phyloP scores from a whole-genome alignment of 2,113 vertebrate genomes.

The Tricholaema leucomelas region DNA sequence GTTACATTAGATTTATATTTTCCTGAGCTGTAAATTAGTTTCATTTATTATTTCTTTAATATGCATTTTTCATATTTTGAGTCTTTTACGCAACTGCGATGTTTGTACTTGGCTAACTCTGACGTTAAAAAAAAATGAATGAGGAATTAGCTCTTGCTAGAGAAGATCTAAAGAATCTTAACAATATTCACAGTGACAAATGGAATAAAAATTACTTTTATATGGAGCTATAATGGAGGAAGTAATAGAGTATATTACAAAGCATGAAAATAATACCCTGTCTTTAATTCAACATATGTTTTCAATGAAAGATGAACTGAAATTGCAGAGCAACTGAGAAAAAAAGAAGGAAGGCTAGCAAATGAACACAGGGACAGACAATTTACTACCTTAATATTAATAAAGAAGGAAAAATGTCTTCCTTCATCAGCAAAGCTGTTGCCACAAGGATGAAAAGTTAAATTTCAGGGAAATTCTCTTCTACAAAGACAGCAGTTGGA shows the following conservation, averaged over 20 bases:
- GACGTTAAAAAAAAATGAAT: neutral
- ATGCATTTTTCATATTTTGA: neutral
- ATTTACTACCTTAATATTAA: constrained; percentile 20
- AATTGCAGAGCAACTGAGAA: neutral
- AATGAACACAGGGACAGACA: constrained; percentile 12
- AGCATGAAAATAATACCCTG: constrained; percentile 13
- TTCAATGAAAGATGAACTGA: constrained; percentile 38
- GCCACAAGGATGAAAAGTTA: neutral
- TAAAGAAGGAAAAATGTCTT: neutral
- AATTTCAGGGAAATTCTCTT: constrained; percentile 36
- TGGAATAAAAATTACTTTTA: constrained; percentile 39
- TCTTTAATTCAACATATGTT: constrained; percentile 20
- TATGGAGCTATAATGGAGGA: neutral
- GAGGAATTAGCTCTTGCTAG: neutral
- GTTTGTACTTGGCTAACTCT: neutral
- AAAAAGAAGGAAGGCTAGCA: neutral
- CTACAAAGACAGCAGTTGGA: constrained; percentile 5
- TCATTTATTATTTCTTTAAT: neutral
- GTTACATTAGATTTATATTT: neutral
- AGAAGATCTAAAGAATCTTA: constrained; percentile 30
- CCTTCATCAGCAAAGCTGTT: neutral
- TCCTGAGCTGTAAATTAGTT: neutral
- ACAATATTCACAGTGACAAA: neutral
- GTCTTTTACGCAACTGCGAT: neutral
- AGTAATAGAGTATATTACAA: constrained; percentile 34